Evolutionary conservation across 2,797 vertebrate species (phyloP), one percentile per base, ranked within the genome.

Genomic region (Anableps anableps): DNA sequence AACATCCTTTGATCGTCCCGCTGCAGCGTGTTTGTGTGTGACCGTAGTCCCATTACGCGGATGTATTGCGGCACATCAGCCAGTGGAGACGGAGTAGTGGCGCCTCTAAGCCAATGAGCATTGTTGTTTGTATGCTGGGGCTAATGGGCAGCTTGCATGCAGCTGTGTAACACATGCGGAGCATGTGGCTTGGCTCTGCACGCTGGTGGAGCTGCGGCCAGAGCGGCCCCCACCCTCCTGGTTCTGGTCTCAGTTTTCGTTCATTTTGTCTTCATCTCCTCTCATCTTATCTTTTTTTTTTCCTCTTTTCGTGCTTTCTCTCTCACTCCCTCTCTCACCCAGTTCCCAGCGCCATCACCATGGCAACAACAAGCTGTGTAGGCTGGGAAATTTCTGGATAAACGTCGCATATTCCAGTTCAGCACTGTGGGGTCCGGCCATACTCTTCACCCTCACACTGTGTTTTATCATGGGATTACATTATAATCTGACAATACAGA

Each of bases 111-210:
- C 92, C 91, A 90, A 92, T 92, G 80, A 80, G 74, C 38, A 2
- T 23, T 0, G 64, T 71, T 87, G 83, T 87, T 85, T 89, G 78
- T 85, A 81, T 85, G 85, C 85, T 80, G 80, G 76, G 80, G 74
- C 80, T 80, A 43, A 86, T 68, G 8, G 29, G 55, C 71, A 68
- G 77, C 68, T 80, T 82, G 79, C 88, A 77, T 84, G 87, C 92
- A 92, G 88, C 92, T 94, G 92, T 80, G 84, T 4, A 82, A 84
- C 93, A 94, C 92, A 94, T 92, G 91, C 60, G 80, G 75, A 88
- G 88, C 91, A 89, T 94, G 94, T 88, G 90, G 82, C 87, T 87
- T 91, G 89, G 86, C 85, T 78, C 72, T 34, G 51, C 47, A 11
- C 17, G 43, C 45, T 16, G 72, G 55, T 4, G 53, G 38, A 75